Evolutionary conservation across 2,888 invertebrate genomes (phyloP), one percentile per base, ranked within the genome.

Genomic region (Maniola hyperantus): DNA sequence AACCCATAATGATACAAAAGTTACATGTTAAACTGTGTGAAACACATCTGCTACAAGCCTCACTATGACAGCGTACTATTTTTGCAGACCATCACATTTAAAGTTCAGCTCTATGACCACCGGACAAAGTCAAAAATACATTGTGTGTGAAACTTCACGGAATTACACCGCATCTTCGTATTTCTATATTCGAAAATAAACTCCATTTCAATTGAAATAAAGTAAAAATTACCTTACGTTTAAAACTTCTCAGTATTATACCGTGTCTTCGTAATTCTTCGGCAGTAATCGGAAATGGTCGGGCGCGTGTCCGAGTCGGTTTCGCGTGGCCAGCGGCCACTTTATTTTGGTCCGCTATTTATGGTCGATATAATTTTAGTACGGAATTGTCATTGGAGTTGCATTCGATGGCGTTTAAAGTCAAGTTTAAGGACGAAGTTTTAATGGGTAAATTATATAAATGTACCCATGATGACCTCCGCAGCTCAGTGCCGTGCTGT

Each of bases 1-100:
- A 89, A 87, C 83, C 82, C 80, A 83, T 81, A 83, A 87, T 83
- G 87, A 85, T 85, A 89, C 89, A 87, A 89, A 86, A 84, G 82
- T 86, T 81, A 81, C 85, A 82, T 76, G 74, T 78, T 61, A 86
- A 85, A 87, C 84, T 83, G 84, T 83, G 86, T 82, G 86, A 86
- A 88, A 83, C 81, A 85, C 91, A 91, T 90, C 91, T 91, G 91
- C 90, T 83, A 77, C 76, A 67, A 59, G 67, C 66, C 73, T 71
- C 60, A 65, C 63, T 72, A 57, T 61, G 58, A 64, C 64, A 62
- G 5, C 34, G 10, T 57, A 60, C 10, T 13, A 39, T 50, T 69
- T 42, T 68, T 36, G 46, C 18, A 13, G 13, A n/a, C 6, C 6
- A 0, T 1, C 71, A 77, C 64, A 36, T 2, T 8, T 33, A 0